A percentile compares a stretch with the other conserved stretches of the same genome.
These are phyloP conservation scores for Ochropacha duplaris DNA, from an alignment of 2,888 invertebrate genomes.

Conservation along the genomic window DNA sequence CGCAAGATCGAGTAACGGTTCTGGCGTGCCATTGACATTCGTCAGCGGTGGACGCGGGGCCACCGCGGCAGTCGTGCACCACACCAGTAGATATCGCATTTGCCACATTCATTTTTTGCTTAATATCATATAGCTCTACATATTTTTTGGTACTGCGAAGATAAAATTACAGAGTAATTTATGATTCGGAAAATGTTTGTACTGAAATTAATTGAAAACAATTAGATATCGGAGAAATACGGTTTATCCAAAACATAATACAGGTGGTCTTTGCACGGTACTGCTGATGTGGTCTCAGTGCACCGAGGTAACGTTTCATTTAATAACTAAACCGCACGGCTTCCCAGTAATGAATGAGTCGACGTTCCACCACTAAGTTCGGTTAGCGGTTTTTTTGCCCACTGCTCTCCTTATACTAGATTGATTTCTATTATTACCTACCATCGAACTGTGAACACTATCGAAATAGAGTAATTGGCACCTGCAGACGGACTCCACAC, in stretches of 20 bases:
- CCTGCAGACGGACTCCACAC: conserved; percentile 32
- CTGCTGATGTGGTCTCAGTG: conserved; percentile 48
- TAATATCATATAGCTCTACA: not conserved
- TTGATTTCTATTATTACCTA: conserved; percentile 71
- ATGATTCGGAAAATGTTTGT: not conserved
- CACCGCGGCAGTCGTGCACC: conserved; percentile 30
- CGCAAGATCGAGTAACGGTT: conserved; percentile 80
- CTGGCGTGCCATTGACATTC: conserved; percentile 79
- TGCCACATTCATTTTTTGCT: conserved; percentile 13
- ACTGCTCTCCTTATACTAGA: conserved; percentile 63
- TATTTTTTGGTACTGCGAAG: not conserved
- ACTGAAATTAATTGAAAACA: not conserved
- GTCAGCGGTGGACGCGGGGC: conserved; percentile 63
- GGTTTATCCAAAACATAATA: conserved; percentile 18
- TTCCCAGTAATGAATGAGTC: conserved; percentile 65
- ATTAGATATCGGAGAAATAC: not conserved
- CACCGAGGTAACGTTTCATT: conserved; percentile 64
- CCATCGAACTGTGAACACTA: conserved; percentile 60
- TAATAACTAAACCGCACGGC: conserved; percentile 68
- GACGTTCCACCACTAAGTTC: conserved; percentile 62
- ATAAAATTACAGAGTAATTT: not conserved
- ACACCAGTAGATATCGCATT: conserved; percentile 22
- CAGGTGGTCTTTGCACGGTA: conserved; percentile 32
- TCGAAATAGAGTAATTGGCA: conserved; percentile 62
- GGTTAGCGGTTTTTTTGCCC: conserved; percentile 70